phyloP scores from a whole-genome alignment of 2,888 invertebrate genomes.

The Caenorhabditis sp. region DNA sequence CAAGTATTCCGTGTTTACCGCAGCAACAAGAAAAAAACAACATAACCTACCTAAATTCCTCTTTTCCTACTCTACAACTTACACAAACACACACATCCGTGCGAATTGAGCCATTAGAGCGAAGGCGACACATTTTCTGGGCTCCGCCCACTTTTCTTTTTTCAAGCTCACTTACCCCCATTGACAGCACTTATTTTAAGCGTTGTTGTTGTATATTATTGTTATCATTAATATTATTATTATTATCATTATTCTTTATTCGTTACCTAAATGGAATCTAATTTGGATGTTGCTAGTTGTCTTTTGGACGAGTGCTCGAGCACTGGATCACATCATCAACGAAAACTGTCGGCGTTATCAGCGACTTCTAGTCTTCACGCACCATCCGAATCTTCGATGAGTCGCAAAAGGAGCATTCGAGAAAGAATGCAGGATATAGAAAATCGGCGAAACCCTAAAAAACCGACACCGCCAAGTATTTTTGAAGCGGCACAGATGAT shows the following conservation, averaged over 20 bases:
- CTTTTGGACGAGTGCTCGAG: constrained; percentile 42
- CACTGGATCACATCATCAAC: constrained; percentile 16
- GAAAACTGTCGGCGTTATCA: constrained; percentile 41
- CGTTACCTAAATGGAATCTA: constrained; percentile 28
- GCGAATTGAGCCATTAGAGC: constrained; percentile 42
- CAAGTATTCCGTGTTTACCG: neutral
- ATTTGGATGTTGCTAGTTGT: constrained; percentile 43
- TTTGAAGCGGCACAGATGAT: constrained; percentile 58
- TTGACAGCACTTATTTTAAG: neutral
- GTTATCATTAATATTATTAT: too few species aligned
- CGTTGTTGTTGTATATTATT: neutral
- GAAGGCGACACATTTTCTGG: constrained; percentile 17
- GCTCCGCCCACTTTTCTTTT: constrained; percentile 33
- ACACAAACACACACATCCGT: too few species aligned
- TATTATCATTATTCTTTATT: neutral
- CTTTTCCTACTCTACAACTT: neutral
- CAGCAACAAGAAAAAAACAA: neutral
- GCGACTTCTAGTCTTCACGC: constrained; percentile 42
- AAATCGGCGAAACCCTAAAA: constrained; percentile 39
- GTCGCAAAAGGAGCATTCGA: constrained; percentile 50
- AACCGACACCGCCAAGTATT: constrained; percentile 55
- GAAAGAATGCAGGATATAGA: constrained; percentile 52
- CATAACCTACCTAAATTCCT: neutral
- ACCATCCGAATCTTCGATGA: constrained; percentile 51
- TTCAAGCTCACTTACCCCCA: constrained; percentile 23